Evolutionary conservation across 1,140 invertebrate species (phyloP), one percentile per base, ranked within the genome.

Genomic region (Euura lappo): DNA sequence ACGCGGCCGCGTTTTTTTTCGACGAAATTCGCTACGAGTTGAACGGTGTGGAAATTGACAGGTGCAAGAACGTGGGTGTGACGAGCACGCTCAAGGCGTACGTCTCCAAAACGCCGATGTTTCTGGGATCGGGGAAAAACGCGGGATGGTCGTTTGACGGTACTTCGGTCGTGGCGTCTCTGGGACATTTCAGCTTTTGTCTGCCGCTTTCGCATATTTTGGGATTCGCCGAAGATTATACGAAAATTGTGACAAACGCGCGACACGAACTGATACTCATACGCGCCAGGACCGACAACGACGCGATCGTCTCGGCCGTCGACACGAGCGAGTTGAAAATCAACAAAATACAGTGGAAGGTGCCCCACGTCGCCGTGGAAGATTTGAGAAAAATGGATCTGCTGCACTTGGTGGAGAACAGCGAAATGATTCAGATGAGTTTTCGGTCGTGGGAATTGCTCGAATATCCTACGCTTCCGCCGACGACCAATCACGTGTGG

Each of bases 1-100:
- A 86, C 75, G 76, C 74, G 60, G 71, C 81, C 6, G 72, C 78
- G 8, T 82, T 81, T 80, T 69, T 87, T 5, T 87, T 88, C 78
- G 79, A 73, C 10, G 80, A 1, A 28, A 28, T 28, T 28, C 28
- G 28, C 28, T 28, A 28, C 28, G 28, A 28, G 28, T 28, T 28
- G 28, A 76, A 75, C 45, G 75, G 71, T 43, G 51, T 70, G 4
- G 75, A 66, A 74, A 70, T 81, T 28, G 79, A 80, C 72, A 67
- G 70, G 44, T 65, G 67, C 4, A 73, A 71, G 74, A 72, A 73
- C 28, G 64, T 68, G 0, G 78, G 75, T 60, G 71, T 75, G 11
- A 71, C 77, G 2, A 68, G 47, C 45, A 73, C 70, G 4, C 4
- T 78, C 7, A 79, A 79, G 73, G 73, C 66, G 6, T 70, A 44